Percentiles rank a stretch among this genome's conserved stretches.
Conservation (phyloP, 1,140 invertebrate genomes). For the Ridgeia piscesae region DNA sequence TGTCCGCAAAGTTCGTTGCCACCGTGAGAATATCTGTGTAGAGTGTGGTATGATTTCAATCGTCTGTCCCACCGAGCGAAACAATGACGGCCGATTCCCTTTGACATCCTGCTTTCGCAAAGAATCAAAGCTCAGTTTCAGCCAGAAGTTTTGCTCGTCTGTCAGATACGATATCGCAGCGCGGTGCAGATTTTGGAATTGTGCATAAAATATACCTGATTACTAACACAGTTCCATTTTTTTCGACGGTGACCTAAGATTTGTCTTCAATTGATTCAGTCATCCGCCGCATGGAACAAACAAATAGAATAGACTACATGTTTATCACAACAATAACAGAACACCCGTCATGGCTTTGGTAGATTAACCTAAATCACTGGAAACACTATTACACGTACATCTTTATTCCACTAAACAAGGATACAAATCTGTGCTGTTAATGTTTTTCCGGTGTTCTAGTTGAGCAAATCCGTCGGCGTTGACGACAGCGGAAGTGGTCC, state of each 20-base stretch:
- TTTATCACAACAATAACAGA: background rate
- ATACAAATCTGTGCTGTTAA: background rate
- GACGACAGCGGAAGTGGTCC: too few relatives aligned
- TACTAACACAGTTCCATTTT: background rate
- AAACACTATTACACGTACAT: background rate
- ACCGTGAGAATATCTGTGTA: too few relatives aligned
- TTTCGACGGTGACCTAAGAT: background rate
- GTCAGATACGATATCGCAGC: too few relatives aligned
- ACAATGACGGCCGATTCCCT: too few relatives aligned
- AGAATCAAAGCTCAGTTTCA: too few relatives aligned
- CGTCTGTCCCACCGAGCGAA: too few relatives aligned
- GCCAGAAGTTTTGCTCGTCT: too few relatives aligned
- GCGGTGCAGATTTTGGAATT: too few relatives aligned
- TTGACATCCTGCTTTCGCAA: too few relatives aligned
- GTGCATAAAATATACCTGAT: too few relatives aligned
- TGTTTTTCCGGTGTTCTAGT: background rate
- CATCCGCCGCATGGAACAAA: background rate
- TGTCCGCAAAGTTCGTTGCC: too few relatives aligned
- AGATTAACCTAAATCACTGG: background rate
- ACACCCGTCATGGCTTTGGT: background rate
- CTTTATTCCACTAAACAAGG: background rate
- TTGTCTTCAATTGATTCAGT: background rate
- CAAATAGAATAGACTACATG: background rate
- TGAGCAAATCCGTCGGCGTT: background rate
- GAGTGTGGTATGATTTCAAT: too few relatives aligned